Evolutionary conservation across 2,797 vertebrate species (phyloP).

Genomic region (Selene dorsalis): DNA sequence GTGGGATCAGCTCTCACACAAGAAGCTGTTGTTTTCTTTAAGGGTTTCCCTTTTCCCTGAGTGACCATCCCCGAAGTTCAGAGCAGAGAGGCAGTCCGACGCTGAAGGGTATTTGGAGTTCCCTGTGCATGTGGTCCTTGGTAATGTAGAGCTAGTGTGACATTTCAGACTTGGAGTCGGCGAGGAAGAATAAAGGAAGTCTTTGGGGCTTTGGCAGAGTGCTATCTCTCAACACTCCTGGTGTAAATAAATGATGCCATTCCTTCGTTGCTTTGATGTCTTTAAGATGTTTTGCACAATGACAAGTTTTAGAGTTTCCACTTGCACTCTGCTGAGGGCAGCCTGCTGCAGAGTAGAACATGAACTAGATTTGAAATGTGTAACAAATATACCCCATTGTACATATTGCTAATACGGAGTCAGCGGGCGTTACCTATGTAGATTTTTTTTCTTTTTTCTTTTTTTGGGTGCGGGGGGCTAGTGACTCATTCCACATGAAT

Average conservation of each 20-base stretch:
- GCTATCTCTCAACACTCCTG: conserved; percentile 10
- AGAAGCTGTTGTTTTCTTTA: conserved; percentile 19
- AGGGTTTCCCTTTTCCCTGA: not conserved
- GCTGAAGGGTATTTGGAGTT: conserved; percentile 31
- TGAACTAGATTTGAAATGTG: not conserved
- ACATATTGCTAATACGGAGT: conserved; percentile 8
- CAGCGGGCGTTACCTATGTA: conserved; percentile 2
- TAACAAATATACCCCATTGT: not conserved
- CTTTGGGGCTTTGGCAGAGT: conserved; percentile 11
- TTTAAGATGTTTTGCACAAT: conserved; percentile 23
- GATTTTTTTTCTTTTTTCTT: not conserved
- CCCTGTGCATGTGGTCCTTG: conserved; percentile 11
- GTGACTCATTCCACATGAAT: not conserved
- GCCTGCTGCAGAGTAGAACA: not conserved
- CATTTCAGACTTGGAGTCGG: conserved; percentile 42
- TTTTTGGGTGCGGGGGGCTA: too few relatives aligned
- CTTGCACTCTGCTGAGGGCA: not conserved
- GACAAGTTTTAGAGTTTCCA: conserved; percentile 4
- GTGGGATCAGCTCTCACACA: not conserved
- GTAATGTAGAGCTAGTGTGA: conserved; percentile 44
- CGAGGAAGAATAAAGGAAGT: conserved; percentile 38
- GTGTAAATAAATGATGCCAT: conserved; percentile 39
- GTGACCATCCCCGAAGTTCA: conserved; percentile 7
- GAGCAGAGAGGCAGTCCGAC: conserved; percentile 30
- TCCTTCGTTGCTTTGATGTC: conserved; percentile 19